Percentiles rank a stretch among this genome's conserved stretches.
Evolutionary conservation across 2,888 invertebrate species (phyloP).

Genomic region (Papilio protenor): DNA sequence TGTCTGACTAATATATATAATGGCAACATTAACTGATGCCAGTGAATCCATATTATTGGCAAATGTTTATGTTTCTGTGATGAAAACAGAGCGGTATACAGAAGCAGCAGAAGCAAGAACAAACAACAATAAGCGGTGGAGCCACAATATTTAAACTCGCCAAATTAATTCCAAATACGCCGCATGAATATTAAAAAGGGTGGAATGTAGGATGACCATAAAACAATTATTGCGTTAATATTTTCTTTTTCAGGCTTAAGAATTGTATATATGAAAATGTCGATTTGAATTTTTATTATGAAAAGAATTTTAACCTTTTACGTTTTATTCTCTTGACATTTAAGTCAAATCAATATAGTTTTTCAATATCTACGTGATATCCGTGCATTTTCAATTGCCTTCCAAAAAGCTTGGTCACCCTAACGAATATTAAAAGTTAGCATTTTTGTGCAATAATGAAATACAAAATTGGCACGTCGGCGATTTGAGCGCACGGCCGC

Average conservation of each 20-base stretch:
- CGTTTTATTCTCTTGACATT: no score
- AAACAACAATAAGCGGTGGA: conserved; percentile 68
- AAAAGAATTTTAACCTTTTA: no score
- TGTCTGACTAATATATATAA: no score
- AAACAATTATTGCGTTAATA: neutral
- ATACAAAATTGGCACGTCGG: conserved; percentile 74
- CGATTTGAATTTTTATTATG: no score
- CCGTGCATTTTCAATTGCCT: neutral
- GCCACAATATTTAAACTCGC: conserved; percentile 71
- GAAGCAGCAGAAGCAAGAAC: conserved; percentile 54
- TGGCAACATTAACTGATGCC: no score
- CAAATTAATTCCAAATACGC: conserved; percentile 75
- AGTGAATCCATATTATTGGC: no score
- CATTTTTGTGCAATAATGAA: conserved; percentile 82
- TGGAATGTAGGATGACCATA: conserved; percentile 57
- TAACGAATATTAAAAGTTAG: conserved; percentile 63
- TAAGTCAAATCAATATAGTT: no score
- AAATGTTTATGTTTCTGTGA: neutral
- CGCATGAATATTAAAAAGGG: conserved; percentile 72
- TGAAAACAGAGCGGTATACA: neutral
- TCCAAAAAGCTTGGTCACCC: conserved; percentile 50
- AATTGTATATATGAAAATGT: no score
- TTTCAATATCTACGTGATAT: neutral
- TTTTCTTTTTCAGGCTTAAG: no score
- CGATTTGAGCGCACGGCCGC: conserved; percentile 60